phyloP scores from a whole-genome alignment of 1,140 invertebrate species.

The Eumaeus atala region DNA sequence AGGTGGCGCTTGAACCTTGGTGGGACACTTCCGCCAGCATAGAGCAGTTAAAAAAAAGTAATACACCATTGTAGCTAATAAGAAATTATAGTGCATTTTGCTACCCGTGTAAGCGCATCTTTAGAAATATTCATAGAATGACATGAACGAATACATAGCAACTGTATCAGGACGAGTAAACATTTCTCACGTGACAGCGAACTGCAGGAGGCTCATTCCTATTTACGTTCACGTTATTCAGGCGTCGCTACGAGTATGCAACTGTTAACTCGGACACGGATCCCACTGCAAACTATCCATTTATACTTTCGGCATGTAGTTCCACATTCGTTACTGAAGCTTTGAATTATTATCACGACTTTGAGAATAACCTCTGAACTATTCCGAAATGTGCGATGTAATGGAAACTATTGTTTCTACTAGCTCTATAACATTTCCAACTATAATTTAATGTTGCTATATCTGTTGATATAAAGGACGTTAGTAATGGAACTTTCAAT shows the following conservation, averaged over 20 bases:
- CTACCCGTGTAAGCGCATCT: conserved; percentile 2
- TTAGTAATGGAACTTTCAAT: too few species aligned
- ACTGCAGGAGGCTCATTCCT: conserved; percentile 27
- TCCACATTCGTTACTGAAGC: conserved; percentile 26
- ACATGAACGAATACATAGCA: conserved; percentile 1
- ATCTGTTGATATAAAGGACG: too few species aligned
- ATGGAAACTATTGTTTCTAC: conserved; percentile 8
- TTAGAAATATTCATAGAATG: conserved; percentile 10
- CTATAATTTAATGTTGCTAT: too few species aligned
- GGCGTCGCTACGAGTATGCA: conserved; percentile 22
- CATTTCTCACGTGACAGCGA: conserved; percentile 29
- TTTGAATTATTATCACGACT: conserved; percentile 19
- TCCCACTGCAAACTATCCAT: conserved; percentile 30
- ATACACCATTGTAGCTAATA: too few species aligned
- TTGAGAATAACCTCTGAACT: conserved; percentile 18
- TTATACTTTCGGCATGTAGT: conserved; percentile 31
- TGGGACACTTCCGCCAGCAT: too few species aligned
- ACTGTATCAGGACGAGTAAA: conserved; percentile 24
- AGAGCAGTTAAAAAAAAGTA: too few species aligned
- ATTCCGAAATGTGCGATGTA: conserved; percentile 11
- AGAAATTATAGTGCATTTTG: too few species aligned
- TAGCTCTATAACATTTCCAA: too few species aligned
- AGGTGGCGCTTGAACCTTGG: too few species aligned
- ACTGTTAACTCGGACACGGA: conserved; percentile 31
- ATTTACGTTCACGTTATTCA: conserved; percentile 14